A percentile compares a stretch with the other conserved stretches of the same genome.
Evolutionary conservation across 2,797 vertebrate genomes (phyloP).

Genomic region (Anableps anableps): DNA sequence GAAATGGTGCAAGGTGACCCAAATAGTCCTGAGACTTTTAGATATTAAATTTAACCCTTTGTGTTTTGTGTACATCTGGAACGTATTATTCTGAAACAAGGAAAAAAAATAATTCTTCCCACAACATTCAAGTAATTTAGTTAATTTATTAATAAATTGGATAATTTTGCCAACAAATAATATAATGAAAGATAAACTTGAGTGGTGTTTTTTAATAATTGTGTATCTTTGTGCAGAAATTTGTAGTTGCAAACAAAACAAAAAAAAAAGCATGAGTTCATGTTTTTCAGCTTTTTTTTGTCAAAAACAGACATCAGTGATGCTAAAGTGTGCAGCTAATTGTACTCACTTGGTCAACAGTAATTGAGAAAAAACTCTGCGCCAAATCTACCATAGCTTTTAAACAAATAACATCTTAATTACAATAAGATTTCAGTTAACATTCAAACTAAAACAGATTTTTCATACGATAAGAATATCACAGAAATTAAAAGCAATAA

Average conservation of each 20-base stretch:
- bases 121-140: slow-evolving; percentile 15
- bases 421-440: slow-evolving; percentile 17
- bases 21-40: not conserved
- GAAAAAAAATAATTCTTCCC: not conserved
- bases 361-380: slow-evolving; percentile 24
- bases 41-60: slow-evolving; percentile 14
- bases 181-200: slow-evolving; percentile 21
- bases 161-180: slow-evolving; percentile 69
- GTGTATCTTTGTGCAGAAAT: slow-evolving; percentile 53
- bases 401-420: slow-evolving; percentile 28
- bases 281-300: slow-evolving; percentile 42
- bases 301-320: slow-evolving; percentile 39
- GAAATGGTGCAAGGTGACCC: slow-evolving; percentile 45
- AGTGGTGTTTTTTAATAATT: slow-evolving; percentile 39
- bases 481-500: slow-evolving; percentile 31
- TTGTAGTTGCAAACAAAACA: slow-evolving; percentile 29
- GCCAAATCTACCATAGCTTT: slow-evolving; percentile 37
- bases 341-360: slow-evolving; percentile 11
- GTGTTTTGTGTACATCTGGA: not conserved
- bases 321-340: slow-evolving; percentile 1
- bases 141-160: slow-evolving; percentile 64
- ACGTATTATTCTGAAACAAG: not conserved
- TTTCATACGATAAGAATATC: slow-evolving; percentile 35
- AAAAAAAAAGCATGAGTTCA: slow-evolving; percentile 43
- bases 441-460: slow-evolving; percentile 43